A percentile compares a stretch with the other conserved stretches of the same genome.
These are phyloP conservation scores for Aleadryas rufinucha DNA, from an alignment of 2,113 vertebrate genomes.

Conservation along the genomic window DNA sequence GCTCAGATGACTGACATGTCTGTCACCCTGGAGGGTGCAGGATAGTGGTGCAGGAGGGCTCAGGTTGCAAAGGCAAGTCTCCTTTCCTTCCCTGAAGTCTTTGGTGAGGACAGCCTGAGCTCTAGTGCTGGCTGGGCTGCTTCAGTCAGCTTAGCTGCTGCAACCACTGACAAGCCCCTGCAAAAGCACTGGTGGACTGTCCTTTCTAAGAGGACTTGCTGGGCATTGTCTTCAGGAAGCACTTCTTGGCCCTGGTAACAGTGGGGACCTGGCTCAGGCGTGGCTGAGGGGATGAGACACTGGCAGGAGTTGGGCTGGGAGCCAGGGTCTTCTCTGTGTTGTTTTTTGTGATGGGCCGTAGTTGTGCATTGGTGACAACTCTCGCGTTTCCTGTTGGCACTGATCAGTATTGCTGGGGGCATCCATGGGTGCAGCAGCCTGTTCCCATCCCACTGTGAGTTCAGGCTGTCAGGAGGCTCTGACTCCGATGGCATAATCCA, in stretches of 20 bases:
- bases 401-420: not conserved
- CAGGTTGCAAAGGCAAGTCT: not conserved
- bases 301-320: not conserved
- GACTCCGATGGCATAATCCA: not conserved
- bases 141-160: not conserved
- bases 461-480: not conserved
- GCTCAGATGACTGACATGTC: not conserved
- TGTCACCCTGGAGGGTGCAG: not conserved
- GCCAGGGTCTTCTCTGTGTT: not conserved
- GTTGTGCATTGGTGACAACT: not conserved
- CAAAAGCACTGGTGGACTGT: not conserved
- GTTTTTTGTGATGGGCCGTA: not conserved
- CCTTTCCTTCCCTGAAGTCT: not conserved
- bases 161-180: not conserved
- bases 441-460: not conserved
- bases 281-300: not conserved
- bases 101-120: not conserved
- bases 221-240: not conserved
- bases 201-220: not conserved
- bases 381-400: not conserved
- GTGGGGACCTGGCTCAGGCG: not conserved
- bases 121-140: not conserved
- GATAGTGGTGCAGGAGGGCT: not conserved
- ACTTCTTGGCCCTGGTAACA: not conserved
- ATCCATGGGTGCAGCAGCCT: not conserved